phyloP scores from a whole-genome alignment of 2,113 vertebrate species.

The Forbesichthys papilliferus region DNA sequence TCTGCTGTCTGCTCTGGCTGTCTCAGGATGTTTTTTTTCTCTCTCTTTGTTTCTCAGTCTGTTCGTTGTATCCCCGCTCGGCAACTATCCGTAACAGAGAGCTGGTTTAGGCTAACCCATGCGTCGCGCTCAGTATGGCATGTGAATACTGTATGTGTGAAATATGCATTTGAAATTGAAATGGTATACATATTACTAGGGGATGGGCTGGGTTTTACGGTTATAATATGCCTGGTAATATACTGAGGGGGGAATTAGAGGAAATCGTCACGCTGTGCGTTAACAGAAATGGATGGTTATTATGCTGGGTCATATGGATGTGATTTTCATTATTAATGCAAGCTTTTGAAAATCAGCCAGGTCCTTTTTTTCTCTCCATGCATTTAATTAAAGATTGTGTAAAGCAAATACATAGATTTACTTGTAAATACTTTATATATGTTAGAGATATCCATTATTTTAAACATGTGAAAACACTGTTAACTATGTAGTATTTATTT shows the following conservation, averaged over 20 bases:
- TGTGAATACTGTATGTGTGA: slow-evolving; percentile 4
- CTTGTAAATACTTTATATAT: no score
- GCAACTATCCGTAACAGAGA: slow-evolving; percentile 4
- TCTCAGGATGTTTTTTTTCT: not conserved
- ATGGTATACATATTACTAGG: slow-evolving; percentile 25
- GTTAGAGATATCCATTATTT: no score
- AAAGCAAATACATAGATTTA: no score
- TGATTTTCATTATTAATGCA: not conserved
- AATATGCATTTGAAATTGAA: slow-evolving; percentile 29
- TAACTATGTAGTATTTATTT: no score
- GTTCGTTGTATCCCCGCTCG: not conserved
- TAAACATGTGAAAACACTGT: no score
- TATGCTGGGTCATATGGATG: not conserved
- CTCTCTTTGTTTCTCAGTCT: not conserved
- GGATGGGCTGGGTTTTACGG: slow-evolving; percentile 6
- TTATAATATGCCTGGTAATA: not conserved
- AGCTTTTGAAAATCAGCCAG: no score
- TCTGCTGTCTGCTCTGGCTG: not conserved
- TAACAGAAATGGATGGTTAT: not conserved
- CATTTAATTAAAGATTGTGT: no score
- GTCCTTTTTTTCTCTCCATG: no score
- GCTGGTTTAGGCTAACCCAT: slow-evolving; percentile 20
- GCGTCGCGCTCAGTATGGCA: slow-evolving; percentile 24
- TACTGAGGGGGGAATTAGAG: not conserved
- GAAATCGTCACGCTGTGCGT: not conserved